Conservation (phyloP, 2,888 invertebrate species). For the Caenorhabditis plicata region DNA sequence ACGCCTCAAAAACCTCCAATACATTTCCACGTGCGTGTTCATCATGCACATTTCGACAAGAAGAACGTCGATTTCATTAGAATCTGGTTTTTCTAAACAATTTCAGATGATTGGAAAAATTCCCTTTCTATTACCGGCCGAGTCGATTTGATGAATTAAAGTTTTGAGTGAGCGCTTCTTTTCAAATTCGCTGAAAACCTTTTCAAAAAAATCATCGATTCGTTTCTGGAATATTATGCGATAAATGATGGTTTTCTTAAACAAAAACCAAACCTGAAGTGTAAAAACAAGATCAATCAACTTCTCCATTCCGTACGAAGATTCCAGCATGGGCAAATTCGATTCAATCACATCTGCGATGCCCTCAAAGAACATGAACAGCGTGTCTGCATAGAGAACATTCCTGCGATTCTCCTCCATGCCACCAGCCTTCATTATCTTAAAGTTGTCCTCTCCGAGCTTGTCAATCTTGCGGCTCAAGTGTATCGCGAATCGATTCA, state of each 20-base stretch:
- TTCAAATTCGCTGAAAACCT: conserved; percentile 40
- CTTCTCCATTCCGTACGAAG: conserved; percentile 81
- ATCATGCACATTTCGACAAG: conserved; percentile 87
- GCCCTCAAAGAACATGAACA: conserved; percentile 82
- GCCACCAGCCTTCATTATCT: conserved; percentile 65
- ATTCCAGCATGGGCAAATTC: conserved; percentile 85
- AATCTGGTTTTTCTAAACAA: conserved; percentile 69
- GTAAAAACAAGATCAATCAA: conserved; percentile 76
- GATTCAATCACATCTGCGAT: conserved; percentile 77
- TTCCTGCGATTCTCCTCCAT: conserved; percentile 75
- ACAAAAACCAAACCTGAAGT: conserved; percentile 71
- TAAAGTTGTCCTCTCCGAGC: conserved; percentile 65
- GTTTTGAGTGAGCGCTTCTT: conserved; percentile 14
- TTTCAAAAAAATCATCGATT: conserved; percentile 40
- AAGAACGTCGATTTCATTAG: conserved; percentile 82
- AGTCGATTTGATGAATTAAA: conserved; percentile 12
- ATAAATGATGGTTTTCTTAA: not conserved
- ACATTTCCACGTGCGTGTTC: conserved; percentile 86
- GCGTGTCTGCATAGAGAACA: conserved; percentile 81
- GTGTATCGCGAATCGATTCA: conserved; percentile 83
- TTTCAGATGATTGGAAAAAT: not conserved
- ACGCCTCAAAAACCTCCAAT: conserved; percentile 82
- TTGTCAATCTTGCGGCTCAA: conserved; percentile 68
- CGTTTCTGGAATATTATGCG: conserved; percentile 19
- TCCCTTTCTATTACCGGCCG: conserved; percentile 3